Evolutionary conservation across 2,797 vertebrate species (phyloP).

Genomic region (Sus cebifrons): DNA sequence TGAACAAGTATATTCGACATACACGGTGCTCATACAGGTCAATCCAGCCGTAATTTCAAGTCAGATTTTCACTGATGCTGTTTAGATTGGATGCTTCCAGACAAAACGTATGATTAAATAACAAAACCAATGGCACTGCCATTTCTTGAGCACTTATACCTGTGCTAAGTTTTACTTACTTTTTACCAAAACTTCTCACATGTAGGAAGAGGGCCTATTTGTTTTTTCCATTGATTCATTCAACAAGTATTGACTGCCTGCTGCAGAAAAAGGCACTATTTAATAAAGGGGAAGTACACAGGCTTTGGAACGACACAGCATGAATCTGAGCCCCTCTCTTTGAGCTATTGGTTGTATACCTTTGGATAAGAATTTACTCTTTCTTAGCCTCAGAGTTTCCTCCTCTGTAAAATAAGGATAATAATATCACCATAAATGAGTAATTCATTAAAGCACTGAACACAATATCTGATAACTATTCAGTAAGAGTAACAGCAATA

Average conservation of each 20-base stretch:
- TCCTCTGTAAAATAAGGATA: constrained; percentile 38
- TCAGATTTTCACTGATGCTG: not conserved
- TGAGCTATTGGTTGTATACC: not conserved
- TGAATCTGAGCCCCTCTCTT: not conserved
- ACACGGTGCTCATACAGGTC: not conserved
- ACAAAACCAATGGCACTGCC: not conserved
- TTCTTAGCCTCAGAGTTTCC: constrained; percentile 41
- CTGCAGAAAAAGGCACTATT: not conserved
- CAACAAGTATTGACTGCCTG: not conserved
- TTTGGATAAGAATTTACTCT: not conserved
- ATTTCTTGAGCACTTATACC: constrained; percentile 1
- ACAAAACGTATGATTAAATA: not conserved
- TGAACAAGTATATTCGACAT: not conserved
- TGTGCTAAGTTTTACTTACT: not conserved
- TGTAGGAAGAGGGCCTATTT: not conserved
- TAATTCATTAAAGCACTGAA: constrained; percentile 28
- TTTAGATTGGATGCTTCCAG: not conserved
- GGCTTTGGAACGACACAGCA: not conserved
- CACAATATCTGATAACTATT: constrained; percentile 1
- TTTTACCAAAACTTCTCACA: not conserved
- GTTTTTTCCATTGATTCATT: not conserved
- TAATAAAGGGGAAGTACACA: not conserved
- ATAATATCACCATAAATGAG: not conserved
- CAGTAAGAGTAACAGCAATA: not conserved
- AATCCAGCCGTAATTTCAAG: not conserved